These are phyloP conservation scores for Sacculina carcini DNA, from an alignment of 2,888 invertebrate species.

Conservation along the genomic window DNA sequence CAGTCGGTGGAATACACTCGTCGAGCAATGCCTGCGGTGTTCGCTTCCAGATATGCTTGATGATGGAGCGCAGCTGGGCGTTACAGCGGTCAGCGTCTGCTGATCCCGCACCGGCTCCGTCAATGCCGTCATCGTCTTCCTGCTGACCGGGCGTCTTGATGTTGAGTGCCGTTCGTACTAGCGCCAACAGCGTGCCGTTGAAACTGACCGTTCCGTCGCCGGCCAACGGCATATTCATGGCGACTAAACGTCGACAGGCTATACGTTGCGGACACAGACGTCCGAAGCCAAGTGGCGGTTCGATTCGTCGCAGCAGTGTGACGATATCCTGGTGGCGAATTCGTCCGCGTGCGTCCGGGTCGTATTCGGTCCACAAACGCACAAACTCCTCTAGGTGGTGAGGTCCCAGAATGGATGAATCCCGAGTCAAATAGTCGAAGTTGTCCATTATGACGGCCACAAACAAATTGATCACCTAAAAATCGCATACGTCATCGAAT, in stretches of 20 bases:
- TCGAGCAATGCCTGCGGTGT: slow-evolving; percentile 82
- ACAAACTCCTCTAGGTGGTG: slow-evolving; percentile 99
- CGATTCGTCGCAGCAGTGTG: slow-evolving; percentile 85
- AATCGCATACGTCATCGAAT: too few relatives aligned
- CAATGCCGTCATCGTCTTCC: slow-evolving; percentile 29
- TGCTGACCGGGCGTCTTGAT: too few relatives aligned
- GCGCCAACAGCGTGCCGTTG: slow-evolving; percentile 33
- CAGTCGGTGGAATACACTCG: slow-evolving; percentile 95
- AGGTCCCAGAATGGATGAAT: slow-evolving; percentile 58
- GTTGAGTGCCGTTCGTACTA: slow-evolving; percentile 30
- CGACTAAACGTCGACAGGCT: slow-evolving; percentile 49
- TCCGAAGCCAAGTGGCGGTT: slow-evolving; percentile 94
- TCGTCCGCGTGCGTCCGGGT: slow-evolving; percentile 97
- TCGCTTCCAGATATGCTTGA: slow-evolving; percentile 39
- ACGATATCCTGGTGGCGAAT: slow-evolving; percentile 99
- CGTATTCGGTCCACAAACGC: slow-evolving; percentile 96
- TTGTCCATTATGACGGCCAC: slow-evolving; percentile 36
- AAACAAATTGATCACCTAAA: slow-evolving; percentile 66
- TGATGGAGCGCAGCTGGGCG: slow-evolving; percentile 29
- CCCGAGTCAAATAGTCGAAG: slow-evolving; percentile 33
- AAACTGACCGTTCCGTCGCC: slow-evolving; percentile 35
- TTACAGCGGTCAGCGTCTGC: too few relatives aligned
- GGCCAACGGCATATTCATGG: slow-evolving; percentile 36
- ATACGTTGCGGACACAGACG: slow-evolving; percentile 96
- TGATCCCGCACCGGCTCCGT: slow-evolving; percentile 31